Evolutionary conservation across 2,888 invertebrate genomes (phyloP).

Genomic region (Hedychridium roseum): DNA sequence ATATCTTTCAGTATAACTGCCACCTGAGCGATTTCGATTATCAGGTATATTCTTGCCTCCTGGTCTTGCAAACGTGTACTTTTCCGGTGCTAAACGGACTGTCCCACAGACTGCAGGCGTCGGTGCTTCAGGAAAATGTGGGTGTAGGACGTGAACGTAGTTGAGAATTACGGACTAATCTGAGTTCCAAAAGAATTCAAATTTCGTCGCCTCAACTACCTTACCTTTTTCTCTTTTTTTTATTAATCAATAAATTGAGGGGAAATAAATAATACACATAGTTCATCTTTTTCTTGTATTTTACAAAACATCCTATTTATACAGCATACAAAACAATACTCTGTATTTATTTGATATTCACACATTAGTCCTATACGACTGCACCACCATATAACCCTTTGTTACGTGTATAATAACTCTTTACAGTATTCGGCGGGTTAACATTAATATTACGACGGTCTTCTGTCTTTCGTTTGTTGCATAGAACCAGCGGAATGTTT

Average conservation of each 20-base stretch:
- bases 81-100: no score
- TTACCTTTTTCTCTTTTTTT: no score
- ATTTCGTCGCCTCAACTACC: no score
- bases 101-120: no score
- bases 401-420: conserved; percentile 38
- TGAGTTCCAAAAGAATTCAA: no score
- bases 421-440: conserved; percentile 60
- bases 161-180: no score
- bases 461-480: conserved; percentile 42
- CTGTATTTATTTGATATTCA: conserved; percentile 63
- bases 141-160: no score
- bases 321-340: conserved; percentile 65
- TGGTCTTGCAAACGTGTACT: no score
- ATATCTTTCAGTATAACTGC: no score
- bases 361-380: conserved; percentile 61
- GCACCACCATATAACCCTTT: conserved; percentile 49
- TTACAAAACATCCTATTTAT: conserved; percentile 64
- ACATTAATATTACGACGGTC: conserved; percentile 47
- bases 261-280: conserved; percentile 27
- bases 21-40: no score
- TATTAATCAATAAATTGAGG: neutral
- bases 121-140: no score
- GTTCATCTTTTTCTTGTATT: conserved; percentile 60
- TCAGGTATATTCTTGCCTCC: no score
- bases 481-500: conserved; percentile 27